These are phyloP conservation scores for Sebastiscus tertius DNA, from an alignment of 2,797 vertebrate species.

Conservation along the genomic window DNA sequence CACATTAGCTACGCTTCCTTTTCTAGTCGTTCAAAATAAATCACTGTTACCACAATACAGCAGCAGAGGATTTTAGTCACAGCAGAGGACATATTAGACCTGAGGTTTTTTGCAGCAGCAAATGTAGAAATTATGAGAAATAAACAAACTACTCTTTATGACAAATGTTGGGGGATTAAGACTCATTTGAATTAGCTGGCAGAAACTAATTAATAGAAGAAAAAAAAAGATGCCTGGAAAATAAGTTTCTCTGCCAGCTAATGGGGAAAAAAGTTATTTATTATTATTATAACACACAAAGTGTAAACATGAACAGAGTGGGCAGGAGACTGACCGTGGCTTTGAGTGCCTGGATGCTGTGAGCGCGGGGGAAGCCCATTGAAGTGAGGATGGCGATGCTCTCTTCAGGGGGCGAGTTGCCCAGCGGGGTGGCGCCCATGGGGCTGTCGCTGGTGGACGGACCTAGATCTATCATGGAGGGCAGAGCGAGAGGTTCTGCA, in stretches of 20 bases:
- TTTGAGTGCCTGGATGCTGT: constrained; percentile 90
- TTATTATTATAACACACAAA: not conserved
- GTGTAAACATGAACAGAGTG: not conserved
- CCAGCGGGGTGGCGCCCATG: constrained; percentile 76
- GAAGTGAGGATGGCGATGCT: constrained; percentile 94
- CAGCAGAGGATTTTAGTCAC: not conserved
- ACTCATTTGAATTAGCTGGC: not conserved
- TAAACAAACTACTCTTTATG: not conserved
- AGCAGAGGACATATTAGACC: not conserved
- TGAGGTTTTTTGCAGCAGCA: not conserved
- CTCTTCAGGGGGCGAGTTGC: constrained; percentile 95
- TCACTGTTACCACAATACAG: not conserved
- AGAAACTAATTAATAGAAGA: not conserved
- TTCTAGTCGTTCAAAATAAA: constrained; percentile 19
- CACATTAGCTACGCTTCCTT: not conserved
- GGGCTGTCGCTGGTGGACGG: constrained; percentile 70
- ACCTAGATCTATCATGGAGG: constrained; percentile 85
- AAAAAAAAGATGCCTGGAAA: not conserved
- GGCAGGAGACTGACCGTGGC: constrained; percentile 87
- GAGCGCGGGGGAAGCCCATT: constrained; percentile 95
- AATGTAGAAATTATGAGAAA: not conserved
- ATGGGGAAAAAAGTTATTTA: not conserved
- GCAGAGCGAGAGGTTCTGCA: constrained; percentile 91
- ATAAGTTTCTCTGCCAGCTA: not conserved
- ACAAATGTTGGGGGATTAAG: not conserved